Percentiles rank a stretch among this genome's conserved stretches.
phyloP scores from a whole-genome alignment of 2,888 invertebrate genomes.

The Nematopogon swammerdamellus region DNA sequence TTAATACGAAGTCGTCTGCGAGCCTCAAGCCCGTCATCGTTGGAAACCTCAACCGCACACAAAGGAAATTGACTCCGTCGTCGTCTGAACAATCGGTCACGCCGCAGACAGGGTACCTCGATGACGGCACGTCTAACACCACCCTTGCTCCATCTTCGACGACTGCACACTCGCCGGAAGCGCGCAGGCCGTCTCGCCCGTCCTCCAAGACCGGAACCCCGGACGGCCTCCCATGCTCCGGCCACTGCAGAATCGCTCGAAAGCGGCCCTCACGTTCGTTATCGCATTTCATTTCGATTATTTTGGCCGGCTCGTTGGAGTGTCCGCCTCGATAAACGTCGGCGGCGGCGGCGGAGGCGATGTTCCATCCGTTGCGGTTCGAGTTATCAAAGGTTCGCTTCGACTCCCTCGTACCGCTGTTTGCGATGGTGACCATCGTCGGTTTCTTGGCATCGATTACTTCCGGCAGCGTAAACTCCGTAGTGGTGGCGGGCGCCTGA shows the following conservation, averaged over 20 bases:
- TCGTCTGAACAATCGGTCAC: conserved; percentile 37
- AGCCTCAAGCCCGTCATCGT: conserved; percentile 48
- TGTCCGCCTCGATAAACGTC: background rate
- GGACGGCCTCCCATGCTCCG: background rate
- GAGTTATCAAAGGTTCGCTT: background rate
- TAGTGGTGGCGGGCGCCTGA: background rate
- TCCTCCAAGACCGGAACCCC: conserved; percentile 24
- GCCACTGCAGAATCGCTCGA: background rate
- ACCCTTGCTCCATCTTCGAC: conserved; percentile 13
- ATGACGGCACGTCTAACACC: conserved; percentile 34
- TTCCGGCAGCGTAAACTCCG: background rate
- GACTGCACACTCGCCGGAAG: background rate
- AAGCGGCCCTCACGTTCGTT: background rate
- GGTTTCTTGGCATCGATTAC: background rate
- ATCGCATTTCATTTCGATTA: background rate
- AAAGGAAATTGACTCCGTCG: conserved; percentile 33
- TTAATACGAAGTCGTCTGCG: conserved; percentile 45
- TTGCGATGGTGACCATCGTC: background rate
- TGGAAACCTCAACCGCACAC: conserved; percentile 53
- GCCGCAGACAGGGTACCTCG: conserved; percentile 49
- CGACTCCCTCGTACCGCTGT: background rate
- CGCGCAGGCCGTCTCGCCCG: background rate
- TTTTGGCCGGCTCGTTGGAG: background rate
- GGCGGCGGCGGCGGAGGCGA: too few species aligned
- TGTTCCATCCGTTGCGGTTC: background rate